Evolutionary conservation across 2,113 vertebrate genomes (phyloP), one percentile per base, ranked within the genome.

Genomic region (Eulemur rufifrons): DNA sequence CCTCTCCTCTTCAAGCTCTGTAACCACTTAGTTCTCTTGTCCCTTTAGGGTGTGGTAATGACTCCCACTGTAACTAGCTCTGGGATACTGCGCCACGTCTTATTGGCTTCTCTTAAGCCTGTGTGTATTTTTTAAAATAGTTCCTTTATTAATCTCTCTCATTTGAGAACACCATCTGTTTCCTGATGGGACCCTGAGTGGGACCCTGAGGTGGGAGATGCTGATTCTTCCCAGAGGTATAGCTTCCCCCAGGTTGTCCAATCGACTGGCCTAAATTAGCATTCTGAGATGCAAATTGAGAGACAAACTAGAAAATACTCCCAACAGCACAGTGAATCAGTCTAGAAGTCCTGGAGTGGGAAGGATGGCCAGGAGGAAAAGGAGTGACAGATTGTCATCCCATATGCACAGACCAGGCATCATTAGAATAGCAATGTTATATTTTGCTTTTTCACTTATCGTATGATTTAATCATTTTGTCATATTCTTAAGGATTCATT

Each of bases 391-490:
- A 96, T 82, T 96, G 90, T 76, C 64, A 76, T 87, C 52, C 90
- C 94, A 92, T 87, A 92, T 93, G 93, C 21, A 86, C 69, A 94
- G 32, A 93, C 61, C 71, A 97, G 87, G 87, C 78, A 80, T 90
- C 86, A 73, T 93, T 86, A 89, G 92, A 94, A 93, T 93, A 94
- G 82, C 83, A 97, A 80, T 80, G 95, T 86, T 94, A 69, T 77
- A 73, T 76, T 61, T 95, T 86, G 82, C 32, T 82, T 89, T 96
- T 96, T 91, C 73, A 94, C n/a, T 88, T 96, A 94, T 89, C 77
- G 6, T 96, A 82, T 82, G 91, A 97, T 86, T 97, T 96, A 95
- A 95, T 94, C 76, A 92, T 95, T 86, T 95, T 96, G 77, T 94
- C 88, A 96, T 94, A 74, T 92, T 94, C 81, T 82, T 94, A 95